Evolutionary conservation across 1,140 invertebrate genomes (phyloP), one percentile per base, ranked within the genome.

Genomic region (Bombus superbus): DNA sequence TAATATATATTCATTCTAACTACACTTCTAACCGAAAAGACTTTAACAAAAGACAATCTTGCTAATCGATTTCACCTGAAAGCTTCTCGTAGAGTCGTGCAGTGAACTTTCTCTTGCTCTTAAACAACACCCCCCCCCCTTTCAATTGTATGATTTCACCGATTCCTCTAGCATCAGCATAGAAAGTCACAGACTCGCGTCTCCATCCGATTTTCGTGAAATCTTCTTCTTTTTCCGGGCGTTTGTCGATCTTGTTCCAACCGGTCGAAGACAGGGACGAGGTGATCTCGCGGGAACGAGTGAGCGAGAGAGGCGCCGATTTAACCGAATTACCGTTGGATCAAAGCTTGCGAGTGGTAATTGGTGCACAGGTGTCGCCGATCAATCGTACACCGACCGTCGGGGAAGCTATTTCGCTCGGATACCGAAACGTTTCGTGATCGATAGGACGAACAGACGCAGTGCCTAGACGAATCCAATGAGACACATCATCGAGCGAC

Each of bases 311-410:
- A 77, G 66, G 71, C 68, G 73, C 68, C 87, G 88, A 91, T 93
- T 93, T 92, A 92, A 91, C 83, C 89, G 90, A 92, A 93, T 93
- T 93, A 93, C 88, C 91, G 89, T 57, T 78, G 90, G 89, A 92
- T 93, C 91, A 90, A 91, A 91, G 92, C 92, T 90, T 86, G 85
- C 91, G 87, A 90, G 85, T 88, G 76, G 82, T 93, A 92, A 93
- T 93, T 93, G 91, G 90, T 76, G 86, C 91, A 74, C 88, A 89
- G 89, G 91, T 92, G 91, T 92, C 90, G 88, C 38, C 90, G 91
- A 92, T 93, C 91, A 92, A 93, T 93, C 92, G 92, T 90, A 90
- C 88, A 90, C 87, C 88, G 79, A 75, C 79, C 90, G 83, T 89
- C 89, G 76, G 86, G 88, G 80, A 89, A 89, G 90, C 91, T 91